These are phyloP conservation scores for Epizoanthus ramosus DNA, from an alignment of 92 coral and sea anemone species.

Conservation along the genomic window DNA sequence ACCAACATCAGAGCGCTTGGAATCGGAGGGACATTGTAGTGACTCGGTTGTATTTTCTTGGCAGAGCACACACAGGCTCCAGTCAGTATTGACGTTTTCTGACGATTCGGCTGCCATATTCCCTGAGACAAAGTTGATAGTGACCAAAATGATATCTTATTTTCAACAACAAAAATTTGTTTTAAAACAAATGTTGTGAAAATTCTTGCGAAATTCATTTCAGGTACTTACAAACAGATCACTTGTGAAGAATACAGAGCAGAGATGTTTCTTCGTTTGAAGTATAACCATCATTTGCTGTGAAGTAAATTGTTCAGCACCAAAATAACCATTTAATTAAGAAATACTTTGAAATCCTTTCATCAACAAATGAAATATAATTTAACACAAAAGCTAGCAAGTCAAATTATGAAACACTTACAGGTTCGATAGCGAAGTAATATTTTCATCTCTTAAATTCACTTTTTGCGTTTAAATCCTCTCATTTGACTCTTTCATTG, in stretches of 20 bases:
- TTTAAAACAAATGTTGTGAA: too few relatives aligned
- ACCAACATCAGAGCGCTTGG: conserved; percentile 46
- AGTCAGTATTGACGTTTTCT: conserved; percentile 19
- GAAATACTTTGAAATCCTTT: too few relatives aligned
- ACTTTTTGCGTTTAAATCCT: conserved; percentile 14
- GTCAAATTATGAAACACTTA: background rate
- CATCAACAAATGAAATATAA: too few relatives aligned
- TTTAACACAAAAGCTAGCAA: too few relatives aligned
- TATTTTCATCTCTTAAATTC: conserved; percentile 3
- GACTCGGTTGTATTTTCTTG: conserved; percentile 31
- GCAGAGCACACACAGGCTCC: conserved; percentile 48
- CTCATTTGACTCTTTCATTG: background rate
- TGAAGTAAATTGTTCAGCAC: conserved; percentile 19
- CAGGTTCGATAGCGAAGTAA: conserved; percentile 16
- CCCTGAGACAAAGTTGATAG: background rate
- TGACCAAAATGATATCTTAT: too few relatives aligned
- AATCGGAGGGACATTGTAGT: conserved; percentile 45
- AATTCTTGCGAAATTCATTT: too few relatives aligned
- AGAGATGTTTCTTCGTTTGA: conserved; percentile 7
- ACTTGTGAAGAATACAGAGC: background rate
- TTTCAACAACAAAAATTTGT: too few relatives aligned
- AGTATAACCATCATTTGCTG: conserved; percentile 15
- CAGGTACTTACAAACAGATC: too few relatives aligned
- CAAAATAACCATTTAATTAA: background rate
- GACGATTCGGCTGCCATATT: background rate